phyloP scores from a whole-genome alignment of 2,113 vertebrate genomes.

The Nothocercus julius region DNA sequence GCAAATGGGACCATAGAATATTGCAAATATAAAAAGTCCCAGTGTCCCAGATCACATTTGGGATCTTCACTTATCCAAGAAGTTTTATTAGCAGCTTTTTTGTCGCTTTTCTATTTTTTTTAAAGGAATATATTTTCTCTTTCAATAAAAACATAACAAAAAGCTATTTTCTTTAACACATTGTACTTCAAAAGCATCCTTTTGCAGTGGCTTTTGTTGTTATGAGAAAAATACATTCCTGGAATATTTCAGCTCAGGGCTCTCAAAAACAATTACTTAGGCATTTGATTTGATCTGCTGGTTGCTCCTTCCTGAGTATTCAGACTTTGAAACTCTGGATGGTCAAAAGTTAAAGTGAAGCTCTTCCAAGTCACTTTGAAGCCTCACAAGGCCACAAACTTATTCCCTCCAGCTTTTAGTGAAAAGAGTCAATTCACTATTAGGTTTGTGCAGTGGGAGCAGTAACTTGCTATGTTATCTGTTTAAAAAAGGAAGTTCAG shows the following conservation, averaged over 20 bases:
- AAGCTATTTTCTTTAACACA: slow-evolving; percentile 24
- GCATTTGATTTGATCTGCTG: slow-evolving; percentile 45
- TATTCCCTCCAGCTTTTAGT: not conserved
- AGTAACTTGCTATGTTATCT: not conserved
- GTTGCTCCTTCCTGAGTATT: slow-evolving; percentile 9
- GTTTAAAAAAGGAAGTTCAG: not conserved
- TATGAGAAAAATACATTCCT: slow-evolving; percentile 50
- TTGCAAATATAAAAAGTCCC: not conserved
- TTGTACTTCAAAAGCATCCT: not conserved
- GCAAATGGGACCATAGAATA: not conserved
- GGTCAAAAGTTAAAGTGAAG: not conserved
- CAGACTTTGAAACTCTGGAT: not conserved
- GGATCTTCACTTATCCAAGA: not conserved
- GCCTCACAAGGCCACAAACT: not conserved
- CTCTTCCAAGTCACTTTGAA: not conserved
- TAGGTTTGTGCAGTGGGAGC: not conserved
- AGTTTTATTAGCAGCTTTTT: not conserved
- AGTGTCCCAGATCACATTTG: not conserved
- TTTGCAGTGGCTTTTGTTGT: not conserved
- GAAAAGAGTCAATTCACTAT: not conserved
- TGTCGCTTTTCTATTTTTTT: fast-evolving
- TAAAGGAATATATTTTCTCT: not conserved
- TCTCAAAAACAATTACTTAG: slow-evolving; percentile 64
- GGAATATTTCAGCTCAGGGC: slow-evolving; percentile 32
- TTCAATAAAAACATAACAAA: slow-evolving; percentile 27